Evolutionary conservation across 2,113 vertebrate genomes (phyloP), one percentile per base, ranked within the genome.

Genomic region (Suncus etruscus): DNA sequence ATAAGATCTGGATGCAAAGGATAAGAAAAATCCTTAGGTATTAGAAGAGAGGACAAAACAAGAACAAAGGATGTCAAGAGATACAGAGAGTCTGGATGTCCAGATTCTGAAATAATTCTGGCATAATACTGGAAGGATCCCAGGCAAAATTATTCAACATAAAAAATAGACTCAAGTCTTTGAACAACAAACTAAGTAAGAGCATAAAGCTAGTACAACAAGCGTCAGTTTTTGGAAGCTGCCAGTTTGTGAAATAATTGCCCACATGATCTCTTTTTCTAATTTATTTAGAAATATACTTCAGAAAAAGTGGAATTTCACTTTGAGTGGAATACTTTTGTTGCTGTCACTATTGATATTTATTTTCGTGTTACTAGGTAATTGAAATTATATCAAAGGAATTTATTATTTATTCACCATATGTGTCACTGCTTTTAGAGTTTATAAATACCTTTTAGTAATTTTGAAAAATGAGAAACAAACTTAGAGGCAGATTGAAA

Each of bases 281-380:
- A 87, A 84, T 77, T 39, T 39, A 58, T 95, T 80, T 87, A 84
- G 83, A 76, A 84, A 73, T 84, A 72, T 54, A 29, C 31, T 81
- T 70, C 58, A 79, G 83, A 84, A 84, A 63, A 80, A 10, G 1
- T 74, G 66, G 39, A 39, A 39, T 87, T 92, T 90, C 31, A 27
- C 27, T 80, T 5, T 65, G 48, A 74, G 7, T 45, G 87, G 78
- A 69, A 39, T 74, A 58, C 29, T 87, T 80, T 79, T 83, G 0
- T 80, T 89, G 70, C 66, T 75, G 45, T 1, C 22, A 24, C 83
- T 79, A 65, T 66, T 45, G 54, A 63, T 77, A 18, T 74, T 72
- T 86, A 16, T 89, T 83, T 83, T 78, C 22, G 65, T 74, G 80
- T n/a, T 58, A 22, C 69, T 58, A 65, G 50, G 79, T 47, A 83